These are phyloP conservation scores for Gymnorhina tibicen DNA, from an alignment of 2,113 vertebrate genomes.

Conservation along the genomic window DNA sequence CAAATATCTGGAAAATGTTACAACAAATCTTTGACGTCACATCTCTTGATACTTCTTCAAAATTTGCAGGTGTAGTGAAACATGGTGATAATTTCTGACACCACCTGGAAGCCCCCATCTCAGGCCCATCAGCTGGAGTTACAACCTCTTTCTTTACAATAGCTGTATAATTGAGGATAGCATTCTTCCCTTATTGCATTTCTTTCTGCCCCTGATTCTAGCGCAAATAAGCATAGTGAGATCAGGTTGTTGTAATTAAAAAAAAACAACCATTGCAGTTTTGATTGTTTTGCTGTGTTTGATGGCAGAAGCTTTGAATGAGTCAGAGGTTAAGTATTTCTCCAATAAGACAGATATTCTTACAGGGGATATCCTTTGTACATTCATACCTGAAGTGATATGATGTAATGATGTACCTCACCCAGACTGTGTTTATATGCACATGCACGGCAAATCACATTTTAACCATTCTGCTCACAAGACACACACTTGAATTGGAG, in stretches of 20 bases:
- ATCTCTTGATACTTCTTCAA: constrained; percentile 54
- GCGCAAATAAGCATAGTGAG: neutral
- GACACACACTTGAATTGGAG: neutral
- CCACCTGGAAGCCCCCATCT: constrained; percentile 51
- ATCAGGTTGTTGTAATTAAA: neutral
- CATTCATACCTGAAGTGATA: neutral
- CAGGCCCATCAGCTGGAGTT: constrained; percentile 64
- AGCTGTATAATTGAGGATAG: constrained; percentile 55
- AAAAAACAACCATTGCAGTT: neutral
- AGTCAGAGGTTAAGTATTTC: neutral
- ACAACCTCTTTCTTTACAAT: constrained; percentile 65
- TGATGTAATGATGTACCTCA: neutral
- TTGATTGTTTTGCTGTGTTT: neutral
- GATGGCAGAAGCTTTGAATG: neutral
- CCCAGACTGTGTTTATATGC: neutral
- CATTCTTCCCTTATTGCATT: constrained; percentile 57
- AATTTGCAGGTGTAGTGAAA: constrained; percentile 45
- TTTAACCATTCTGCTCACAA: neutral
- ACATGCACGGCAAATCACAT: neutral
- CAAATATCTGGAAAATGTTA: neutral
- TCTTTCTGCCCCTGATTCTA: constrained; percentile 68
- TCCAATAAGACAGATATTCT: neutral
- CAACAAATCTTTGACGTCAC: constrained; percentile 46
- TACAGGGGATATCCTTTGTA: neutral
- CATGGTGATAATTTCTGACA: constrained; percentile 33